Percentiles rank a stretch among this genome's conserved stretches.
These are phyloP conservation scores for Bombyx mandarina DNA, from an alignment of 1,140 invertebrate genomes.

Conservation along the genomic window DNA sequence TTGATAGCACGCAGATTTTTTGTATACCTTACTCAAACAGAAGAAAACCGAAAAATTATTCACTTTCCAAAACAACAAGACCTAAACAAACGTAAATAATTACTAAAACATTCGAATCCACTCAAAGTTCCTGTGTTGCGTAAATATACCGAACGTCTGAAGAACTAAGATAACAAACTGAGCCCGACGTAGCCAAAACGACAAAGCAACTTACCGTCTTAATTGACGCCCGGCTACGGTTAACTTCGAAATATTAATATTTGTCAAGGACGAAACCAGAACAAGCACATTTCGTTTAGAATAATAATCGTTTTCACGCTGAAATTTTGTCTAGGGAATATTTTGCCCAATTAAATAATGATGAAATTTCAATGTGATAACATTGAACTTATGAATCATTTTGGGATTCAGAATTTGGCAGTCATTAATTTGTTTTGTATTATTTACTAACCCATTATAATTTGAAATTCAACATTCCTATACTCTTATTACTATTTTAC, in stretches of 20 bases:
- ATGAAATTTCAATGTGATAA: no score
- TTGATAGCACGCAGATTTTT: no score
- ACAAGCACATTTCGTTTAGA: conserved; percentile 10
- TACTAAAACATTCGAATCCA: conserved; percentile 13
- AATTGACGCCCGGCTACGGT: conserved; percentile 15
- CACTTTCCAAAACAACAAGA: no score
- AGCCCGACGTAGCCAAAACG: conserved; percentile 10
- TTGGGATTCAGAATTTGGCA: no score
- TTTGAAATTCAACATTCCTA: no score
- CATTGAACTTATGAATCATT: no score
- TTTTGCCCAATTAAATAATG: no score
- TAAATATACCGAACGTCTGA: conserved; percentile 20
- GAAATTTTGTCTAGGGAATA: background rate
- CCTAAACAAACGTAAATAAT: conserved; percentile 10
- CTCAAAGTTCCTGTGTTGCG: conserved; percentile 10
- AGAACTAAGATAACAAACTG: conserved; percentile 23
- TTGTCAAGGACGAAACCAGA: conserved; percentile 14
- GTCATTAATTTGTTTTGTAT: no score
- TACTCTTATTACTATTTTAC: no score
- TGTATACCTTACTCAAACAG: no score
- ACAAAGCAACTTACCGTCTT: conserved; percentile 16
- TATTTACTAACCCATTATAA: no score
- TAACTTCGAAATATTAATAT: conserved; percentile 21
- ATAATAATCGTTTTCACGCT: conserved; percentile 3
- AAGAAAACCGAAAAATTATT: no score